Evolutionary conservation across 1,140 invertebrate genomes (phyloP).

Genomic region (Scaptodrosophila lebanonensis): DNA sequence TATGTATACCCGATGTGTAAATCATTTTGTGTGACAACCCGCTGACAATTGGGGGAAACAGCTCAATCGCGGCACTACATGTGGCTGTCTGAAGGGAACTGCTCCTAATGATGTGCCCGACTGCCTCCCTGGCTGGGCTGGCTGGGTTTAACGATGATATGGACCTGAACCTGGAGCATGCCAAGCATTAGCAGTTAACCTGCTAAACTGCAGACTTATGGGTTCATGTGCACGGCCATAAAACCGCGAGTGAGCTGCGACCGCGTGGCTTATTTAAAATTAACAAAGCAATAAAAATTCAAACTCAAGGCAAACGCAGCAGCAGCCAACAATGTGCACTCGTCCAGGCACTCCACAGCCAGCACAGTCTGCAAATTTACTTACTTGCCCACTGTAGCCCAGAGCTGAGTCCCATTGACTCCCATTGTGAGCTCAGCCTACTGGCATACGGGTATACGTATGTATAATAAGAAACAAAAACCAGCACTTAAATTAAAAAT

Average conservation of each 20-base stretch:
- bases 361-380: too few species aligned
- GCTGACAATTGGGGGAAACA: conserved; percentile 63
- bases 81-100: neutral
- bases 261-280: conserved; percentile 69
- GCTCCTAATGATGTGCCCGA: conserved; percentile 1
- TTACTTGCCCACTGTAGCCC: too few species aligned
- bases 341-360: too few species aligned
- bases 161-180: neutral
- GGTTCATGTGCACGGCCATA: neutral
- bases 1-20: too few species aligned
- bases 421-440: too few species aligned
- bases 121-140: neutral
- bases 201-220: neutral
- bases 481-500: too few species aligned
- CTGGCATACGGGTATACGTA: too few species aligned
- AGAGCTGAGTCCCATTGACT: too few species aligned
- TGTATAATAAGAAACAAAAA: too few species aligned
- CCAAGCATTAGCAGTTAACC: too few species aligned
- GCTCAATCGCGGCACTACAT: conserved; percentile 35
- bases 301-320: conserved; percentile 36
- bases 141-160: conserved; percentile 27
- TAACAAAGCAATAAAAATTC: conserved; percentile 71
- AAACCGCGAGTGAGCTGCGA: conserved; percentile 32
- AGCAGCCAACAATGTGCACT: conserved; percentile 48
- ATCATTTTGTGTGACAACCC: conserved; percentile 70